Conservation (phyloP, 1,140 invertebrate species). For the Zaprionus nigranus region DNA sequence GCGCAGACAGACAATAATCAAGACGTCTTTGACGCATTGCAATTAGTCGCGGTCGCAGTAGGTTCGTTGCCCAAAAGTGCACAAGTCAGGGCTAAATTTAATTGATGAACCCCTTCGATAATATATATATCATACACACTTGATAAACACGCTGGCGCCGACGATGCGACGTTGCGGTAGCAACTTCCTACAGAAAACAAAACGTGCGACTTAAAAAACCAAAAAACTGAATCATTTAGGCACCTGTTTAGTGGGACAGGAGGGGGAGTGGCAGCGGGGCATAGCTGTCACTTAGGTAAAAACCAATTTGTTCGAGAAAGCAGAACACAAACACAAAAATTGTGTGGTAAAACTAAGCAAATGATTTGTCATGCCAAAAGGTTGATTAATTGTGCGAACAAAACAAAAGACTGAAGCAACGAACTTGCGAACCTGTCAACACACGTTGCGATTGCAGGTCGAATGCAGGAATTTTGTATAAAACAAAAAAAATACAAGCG, state of each 20-base stretch:
- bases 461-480: constrained; percentile 42
- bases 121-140: constrained; percentile 6
- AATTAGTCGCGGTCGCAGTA: constrained; percentile 17
- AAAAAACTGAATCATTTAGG: constrained; percentile 19
- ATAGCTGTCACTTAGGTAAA: constrained; percentile 16
- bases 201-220: background rate
- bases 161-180: constrained; percentile 23
- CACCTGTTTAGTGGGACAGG: background rate
- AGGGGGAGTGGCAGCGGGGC: background rate
- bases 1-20: constrained; percentile 2
- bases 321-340: constrained; percentile 10
- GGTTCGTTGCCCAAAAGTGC: constrained; percentile 19
- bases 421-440: constrained; percentile 55
- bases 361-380: constrained; percentile 35
- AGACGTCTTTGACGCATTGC: constrained; percentile 6
- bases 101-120: constrained; percentile 22
- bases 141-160: background rate
- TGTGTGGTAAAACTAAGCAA: constrained; percentile 20
- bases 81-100: constrained; percentile 1
- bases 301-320: constrained; percentile 36
- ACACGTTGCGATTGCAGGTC: constrained; percentile 28
- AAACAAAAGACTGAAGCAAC: constrained; percentile 79
- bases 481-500: constrained; percentile 13
- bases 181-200: constrained; percentile 33
- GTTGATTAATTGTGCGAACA: constrained; percentile 56